Base-by-base conservation (phyloP, 1,140 invertebrate species). In the Brachionus koreanus region DNA sequence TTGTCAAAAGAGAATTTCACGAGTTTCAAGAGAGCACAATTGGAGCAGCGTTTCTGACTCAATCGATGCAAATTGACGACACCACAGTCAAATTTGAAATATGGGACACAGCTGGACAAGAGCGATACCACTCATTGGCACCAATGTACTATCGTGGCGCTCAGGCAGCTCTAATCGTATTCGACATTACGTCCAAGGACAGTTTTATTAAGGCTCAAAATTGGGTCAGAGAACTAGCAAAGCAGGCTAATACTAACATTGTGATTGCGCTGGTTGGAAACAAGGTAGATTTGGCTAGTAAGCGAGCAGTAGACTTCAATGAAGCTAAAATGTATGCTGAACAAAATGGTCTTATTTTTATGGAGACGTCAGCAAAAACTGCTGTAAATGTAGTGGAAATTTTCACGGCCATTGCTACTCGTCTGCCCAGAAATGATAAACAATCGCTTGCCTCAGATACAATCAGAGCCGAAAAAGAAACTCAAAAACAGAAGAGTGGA, bases 171-270 rank as follows among this genome's bases (percentile, higher is more conserved):
- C 91, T 97, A 42, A 90, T 97, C 77, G 91, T 97, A 0, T 97
- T 96, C 88, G 95, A 97, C 88, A 93, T 97, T 75, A 96, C 94
- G 49, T 94, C 94, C 75, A 82, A 96, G 93, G 97, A 99, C 90
- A 98, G 97, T 91, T 99, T 99, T 92, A 93, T 93, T 83, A 92
- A 97, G 87, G 98, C 98, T 79, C 98, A 98, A 90, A 97, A 95
- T 87, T 99, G 98, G 98, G 96, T 99, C 65, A 98, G 98, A 89
- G 97, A 99, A 90, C 91, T 99, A 79, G 97, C 99, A 90, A 91
- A 96, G 85, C 92, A 96, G 90, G 97, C 97, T 83, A 97, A 94
- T 89, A 97, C 97, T 39, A 98, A 95, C 87, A 99, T 99, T 91
- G 98, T 99, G 85, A 99, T 99, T 91, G 97, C 96, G 63, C 90